Percentiles rank a stretch among this genome's conserved stretches.
Evolutionary conservation across 2,888 invertebrate species (phyloP).

Genomic region (Caenorhabditis zanzibari): DNA sequence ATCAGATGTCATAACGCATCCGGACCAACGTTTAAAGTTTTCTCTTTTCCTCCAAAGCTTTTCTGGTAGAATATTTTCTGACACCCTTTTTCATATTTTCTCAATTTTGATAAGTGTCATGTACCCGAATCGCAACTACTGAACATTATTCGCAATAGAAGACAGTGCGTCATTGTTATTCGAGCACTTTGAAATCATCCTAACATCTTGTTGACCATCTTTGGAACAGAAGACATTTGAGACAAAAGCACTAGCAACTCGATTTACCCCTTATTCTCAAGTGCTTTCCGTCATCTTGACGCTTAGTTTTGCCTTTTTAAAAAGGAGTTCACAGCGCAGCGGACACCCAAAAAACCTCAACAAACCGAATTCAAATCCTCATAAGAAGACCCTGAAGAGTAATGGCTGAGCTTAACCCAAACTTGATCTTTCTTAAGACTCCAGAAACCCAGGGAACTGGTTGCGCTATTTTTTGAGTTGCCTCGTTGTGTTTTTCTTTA

Average conservation of each 20-base stretch:
- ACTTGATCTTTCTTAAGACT: constrained; percentile 35
- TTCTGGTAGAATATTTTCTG: neutral
- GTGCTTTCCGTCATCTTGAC: constrained; percentile 45
- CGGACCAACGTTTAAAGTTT: constrained; percentile 11
- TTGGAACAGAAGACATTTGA: constrained; percentile 34
- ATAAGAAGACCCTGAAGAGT: constrained; percentile 38
- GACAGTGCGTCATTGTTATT: neutral
- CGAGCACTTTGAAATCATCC: neutral
- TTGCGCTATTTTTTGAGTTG: neutral
- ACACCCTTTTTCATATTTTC: neutral
- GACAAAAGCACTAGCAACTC: constrained; percentile 47
- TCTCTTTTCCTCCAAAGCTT: neutral
- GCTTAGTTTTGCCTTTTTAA: constrained; percentile 14
- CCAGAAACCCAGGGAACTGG: constrained; percentile 1
- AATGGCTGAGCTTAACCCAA: constrained; percentile 50
- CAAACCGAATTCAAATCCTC: constrained; percentile 33
- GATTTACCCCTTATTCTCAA: constrained; percentile 49
- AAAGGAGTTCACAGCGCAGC: constrained; percentile 40
- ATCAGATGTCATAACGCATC: constrained; percentile 50
- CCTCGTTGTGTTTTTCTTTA: neutral
- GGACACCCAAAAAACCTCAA: constrained; percentile 17
- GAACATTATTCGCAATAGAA: too few species aligned
- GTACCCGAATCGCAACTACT: too few species aligned
- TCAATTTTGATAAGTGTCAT: neutral
- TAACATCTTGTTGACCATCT: neutral